A percentile compares a stretch with the other conserved stretches of the same genome.
Evolutionary conservation across 2,113 vertebrate genomes (phyloP).

Genomic region (Chaenogobius annularis): DNA sequence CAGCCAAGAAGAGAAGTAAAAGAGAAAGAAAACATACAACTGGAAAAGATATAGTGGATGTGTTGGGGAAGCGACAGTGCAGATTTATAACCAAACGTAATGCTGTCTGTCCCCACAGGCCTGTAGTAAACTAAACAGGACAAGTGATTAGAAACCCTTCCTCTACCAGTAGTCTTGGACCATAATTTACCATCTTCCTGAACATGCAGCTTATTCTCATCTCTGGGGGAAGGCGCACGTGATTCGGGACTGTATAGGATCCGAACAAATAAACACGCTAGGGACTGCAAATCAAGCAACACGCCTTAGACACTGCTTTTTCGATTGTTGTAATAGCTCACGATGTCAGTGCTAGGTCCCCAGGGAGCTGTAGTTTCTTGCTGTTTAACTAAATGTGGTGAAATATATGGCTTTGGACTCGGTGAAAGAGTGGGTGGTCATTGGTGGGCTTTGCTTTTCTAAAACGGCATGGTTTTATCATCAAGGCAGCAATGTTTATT

Average conservation of each 20-base stretch:
- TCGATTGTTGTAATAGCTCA: constrained; percentile 52
- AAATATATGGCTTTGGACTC: constrained; percentile 17
- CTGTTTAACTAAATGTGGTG: constrained; percentile 38
- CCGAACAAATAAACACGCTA: constrained; percentile 27
- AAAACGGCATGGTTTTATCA: background rate
- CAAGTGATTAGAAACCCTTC: no score
- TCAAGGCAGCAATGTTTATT: background rate
- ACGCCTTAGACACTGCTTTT: constrained; percentile 21
- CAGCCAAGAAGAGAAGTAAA: background rate
- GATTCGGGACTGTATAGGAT: constrained; percentile 13
- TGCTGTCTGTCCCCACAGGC: constrained; percentile 32
- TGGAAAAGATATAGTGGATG: constrained; percentile 20
- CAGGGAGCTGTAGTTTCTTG: constrained; percentile 23
- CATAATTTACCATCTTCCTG: constrained; percentile 28
- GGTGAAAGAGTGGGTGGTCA: constrained; percentile 2
- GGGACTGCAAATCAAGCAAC: constrained; percentile 45
- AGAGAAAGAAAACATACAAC: background rate
- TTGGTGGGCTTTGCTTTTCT: background rate
- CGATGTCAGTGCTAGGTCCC: constrained; percentile 43
- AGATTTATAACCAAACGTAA: constrained; percentile 40
- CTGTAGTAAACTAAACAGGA: no score
- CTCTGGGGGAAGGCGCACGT: background rate
- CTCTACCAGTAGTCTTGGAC: background rate
- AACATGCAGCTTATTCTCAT: constrained; percentile 17
- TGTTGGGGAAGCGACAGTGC: constrained; percentile 9